Conservation (phyloP, 2,888 invertebrate genomes). For the Chrysomela aeneicollis region DNA sequence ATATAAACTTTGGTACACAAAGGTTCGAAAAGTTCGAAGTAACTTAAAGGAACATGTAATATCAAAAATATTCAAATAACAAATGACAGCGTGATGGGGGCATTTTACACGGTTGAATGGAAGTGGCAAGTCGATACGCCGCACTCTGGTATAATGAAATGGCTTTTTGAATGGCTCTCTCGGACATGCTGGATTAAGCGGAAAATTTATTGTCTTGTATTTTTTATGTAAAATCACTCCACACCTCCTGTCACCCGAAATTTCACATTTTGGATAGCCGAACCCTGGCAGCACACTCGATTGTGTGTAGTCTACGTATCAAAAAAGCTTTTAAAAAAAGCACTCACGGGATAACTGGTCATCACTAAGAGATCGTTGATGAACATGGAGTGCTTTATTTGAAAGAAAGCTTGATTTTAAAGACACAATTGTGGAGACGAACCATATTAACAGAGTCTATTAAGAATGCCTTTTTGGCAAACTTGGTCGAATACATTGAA, state of each 20-base stretch:
- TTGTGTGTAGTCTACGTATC: no score
- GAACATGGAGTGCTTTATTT: no score
- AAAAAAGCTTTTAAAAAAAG: no score
- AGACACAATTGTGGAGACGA: no score
- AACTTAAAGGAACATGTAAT: background rate
- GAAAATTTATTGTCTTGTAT: constrained; percentile 24
- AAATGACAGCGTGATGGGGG: background rate
- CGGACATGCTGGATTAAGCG: constrained; percentile 18
- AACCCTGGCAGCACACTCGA: background rate
- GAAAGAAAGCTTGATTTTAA: no score
- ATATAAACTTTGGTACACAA: no score
- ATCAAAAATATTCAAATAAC: background rate
- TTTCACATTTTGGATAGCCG: background rate
- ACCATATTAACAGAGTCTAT: no score
- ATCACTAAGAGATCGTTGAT: no score
- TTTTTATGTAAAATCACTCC: constrained; percentile 26
- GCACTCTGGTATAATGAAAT: constrained; percentile 15
- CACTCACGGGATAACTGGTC: no score
- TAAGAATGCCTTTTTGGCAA: no score
- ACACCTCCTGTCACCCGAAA: background rate
- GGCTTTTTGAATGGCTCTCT: background rate
- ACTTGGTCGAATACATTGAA: no score
- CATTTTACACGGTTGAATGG: background rate
- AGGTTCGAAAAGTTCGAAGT: no score
- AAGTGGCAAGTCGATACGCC: constrained; percentile 6